Percentiles rank a stretch among this genome's conserved stretches.
These are phyloP conservation scores for Trachelus iudaicus DNA, from an alignment of 2,888 invertebrate genomes.

Conservation along the genomic window DNA sequence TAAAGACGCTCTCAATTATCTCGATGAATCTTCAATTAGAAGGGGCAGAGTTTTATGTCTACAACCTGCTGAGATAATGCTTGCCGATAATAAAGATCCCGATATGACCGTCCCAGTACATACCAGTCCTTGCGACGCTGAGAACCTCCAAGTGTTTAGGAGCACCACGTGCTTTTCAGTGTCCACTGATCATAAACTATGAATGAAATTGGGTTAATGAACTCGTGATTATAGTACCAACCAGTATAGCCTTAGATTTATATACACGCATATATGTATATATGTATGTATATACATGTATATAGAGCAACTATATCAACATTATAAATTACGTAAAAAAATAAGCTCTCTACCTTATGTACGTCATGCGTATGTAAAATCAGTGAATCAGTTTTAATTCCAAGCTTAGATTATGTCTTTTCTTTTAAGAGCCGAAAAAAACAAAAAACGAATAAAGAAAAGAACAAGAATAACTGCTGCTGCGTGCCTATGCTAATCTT, in stretches of 20 bases:
- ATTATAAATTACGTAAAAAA: not conserved
- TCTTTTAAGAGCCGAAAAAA: not conserved
- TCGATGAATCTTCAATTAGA: slow-evolving; percentile 55
- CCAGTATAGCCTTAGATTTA: not conserved
- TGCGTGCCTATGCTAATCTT: slow-evolving; percentile 51
- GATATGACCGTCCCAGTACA: slow-evolving; percentile 21
- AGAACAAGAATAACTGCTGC: not conserved
- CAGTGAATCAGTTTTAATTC: not conserved
- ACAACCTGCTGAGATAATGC: slow-evolving; percentile 31
- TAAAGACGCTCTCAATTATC: slow-evolving; percentile 48
- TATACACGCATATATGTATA: not conserved
- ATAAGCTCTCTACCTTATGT: not conserved
- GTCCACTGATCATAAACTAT: not conserved
- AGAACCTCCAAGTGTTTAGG: not conserved
- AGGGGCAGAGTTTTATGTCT: slow-evolving; percentile 38
- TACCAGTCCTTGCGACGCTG: not conserved
- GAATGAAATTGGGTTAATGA: not conserved
- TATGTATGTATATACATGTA: not conserved
- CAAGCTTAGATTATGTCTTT: not conserved
- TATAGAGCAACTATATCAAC: not conserved
- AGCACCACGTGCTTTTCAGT: not conserved
- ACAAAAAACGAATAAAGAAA: not conserved
- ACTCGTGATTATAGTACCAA: not conserved
- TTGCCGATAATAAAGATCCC: slow-evolving; percentile 41
- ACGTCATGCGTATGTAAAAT: not conserved